These are phyloP conservation scores for Ochropleura plecta DNA, from an alignment of 2,888 invertebrate species.

Conservation along the genomic window DNA sequence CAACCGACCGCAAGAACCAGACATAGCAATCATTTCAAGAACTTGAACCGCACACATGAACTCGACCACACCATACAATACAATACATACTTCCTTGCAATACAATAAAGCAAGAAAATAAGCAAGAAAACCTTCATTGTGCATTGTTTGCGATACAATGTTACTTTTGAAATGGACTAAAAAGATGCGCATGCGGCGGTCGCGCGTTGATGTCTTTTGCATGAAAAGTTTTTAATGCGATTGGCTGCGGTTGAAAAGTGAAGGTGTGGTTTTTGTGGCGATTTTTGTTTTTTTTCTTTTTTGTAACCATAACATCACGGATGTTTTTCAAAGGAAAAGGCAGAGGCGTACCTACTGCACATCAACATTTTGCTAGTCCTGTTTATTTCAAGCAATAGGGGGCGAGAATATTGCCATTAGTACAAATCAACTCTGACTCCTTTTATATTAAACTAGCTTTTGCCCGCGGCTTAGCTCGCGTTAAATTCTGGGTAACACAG, in stretches of 20 bases:
- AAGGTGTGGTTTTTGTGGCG: background rate
- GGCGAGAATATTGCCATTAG: too few relatives aligned
- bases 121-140: conserved; percentile 71
- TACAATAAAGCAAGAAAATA: conserved; percentile 45
- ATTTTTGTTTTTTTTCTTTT: background rate
- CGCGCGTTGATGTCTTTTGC: conserved; percentile 76
- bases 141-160: conserved; percentile 70
- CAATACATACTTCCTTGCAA: conserved; percentile 67
- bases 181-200: conserved; percentile 59
- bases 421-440: too few relatives aligned
- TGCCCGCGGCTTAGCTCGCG: too few relatives aligned
- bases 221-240: conserved; percentile 52
- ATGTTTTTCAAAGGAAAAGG: background rate
- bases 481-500: too few relatives aligned
- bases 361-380: background rate
- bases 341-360: background rate
- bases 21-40: conserved; percentile 40
- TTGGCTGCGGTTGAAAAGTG: conserved; percentile 20
- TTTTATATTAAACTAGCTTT: too few relatives aligned
- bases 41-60: conserved; percentile 49
- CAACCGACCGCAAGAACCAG: conserved; percentile 23
- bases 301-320: background rate
- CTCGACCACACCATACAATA: conserved; percentile 52
- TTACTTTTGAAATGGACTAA: conserved; percentile 66
- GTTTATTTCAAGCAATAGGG: background rate